Evolutionary conservation across 2,888 invertebrate genomes (phyloP).

Genomic region (Nezara viridula): DNA sequence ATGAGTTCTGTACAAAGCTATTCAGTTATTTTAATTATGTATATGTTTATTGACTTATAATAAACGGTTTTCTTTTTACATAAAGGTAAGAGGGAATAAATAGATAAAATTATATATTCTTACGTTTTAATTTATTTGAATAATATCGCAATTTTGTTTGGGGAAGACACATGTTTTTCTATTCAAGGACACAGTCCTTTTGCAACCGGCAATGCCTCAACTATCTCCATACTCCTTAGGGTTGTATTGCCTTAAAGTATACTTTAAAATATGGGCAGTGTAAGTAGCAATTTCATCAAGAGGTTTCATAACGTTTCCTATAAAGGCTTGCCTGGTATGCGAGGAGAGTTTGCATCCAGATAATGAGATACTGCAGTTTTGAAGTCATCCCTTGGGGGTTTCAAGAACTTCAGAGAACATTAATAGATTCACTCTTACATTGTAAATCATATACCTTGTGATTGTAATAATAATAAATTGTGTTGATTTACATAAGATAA

Average conservation of each 20-base stretch:
- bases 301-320: background rate
- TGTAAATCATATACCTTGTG: no score
- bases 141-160: no score
- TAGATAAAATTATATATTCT: no score
- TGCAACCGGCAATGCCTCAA: background rate
- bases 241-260: background rate
- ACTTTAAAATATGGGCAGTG: slow-evolving; percentile 4
- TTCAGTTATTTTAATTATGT: no score
- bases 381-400: background rate
- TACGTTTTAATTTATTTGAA: no score
- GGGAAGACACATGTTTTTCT: background rate
- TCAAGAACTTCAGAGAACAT: background rate
- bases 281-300: slow-evolving; percentile 16
- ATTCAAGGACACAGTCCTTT: background rate
- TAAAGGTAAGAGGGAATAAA: no score
- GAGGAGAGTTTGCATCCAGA: background rate
- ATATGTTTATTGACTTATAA: no score
- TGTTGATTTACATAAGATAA: no score
- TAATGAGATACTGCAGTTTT: background rate
- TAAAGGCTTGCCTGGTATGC: background rate
- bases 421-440: no score
- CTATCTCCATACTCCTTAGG: background rate
- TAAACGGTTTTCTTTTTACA: no score
- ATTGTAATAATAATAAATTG: no score
- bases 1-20: no score